Evolutionary conservation across 2,113 vertebrate genomes (phyloP), one percentile per base, ranked within the genome.

Genomic region (Psittacus erithacus): DNA sequence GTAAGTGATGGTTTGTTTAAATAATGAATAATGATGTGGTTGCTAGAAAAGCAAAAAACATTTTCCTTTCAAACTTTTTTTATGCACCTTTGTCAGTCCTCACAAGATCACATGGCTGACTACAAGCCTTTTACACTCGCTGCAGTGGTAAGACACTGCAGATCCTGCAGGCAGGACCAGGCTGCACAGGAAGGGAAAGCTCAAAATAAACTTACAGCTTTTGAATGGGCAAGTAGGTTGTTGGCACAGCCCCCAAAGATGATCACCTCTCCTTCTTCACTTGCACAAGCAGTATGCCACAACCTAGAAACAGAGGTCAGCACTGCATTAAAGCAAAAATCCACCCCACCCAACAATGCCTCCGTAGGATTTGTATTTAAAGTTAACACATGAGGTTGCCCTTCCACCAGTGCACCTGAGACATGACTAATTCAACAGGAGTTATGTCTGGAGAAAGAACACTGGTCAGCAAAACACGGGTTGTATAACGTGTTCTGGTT

Each of bases 191-290:
- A 78, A 76, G 11, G 83, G 10, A 16, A 38, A 80, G 53, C 53
- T 74, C 22, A 2, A n/a, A 57, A 25, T 27, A 35, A 79, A 98
- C 98, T 99, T 97, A 99, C 99, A 52, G 99, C 99, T 98, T 98
- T 98, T 9, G 99, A 98, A 41, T 99, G 98, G 79, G 99, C 99
- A 43, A 99, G 97, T 7, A 99, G 96, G 95, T 99, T 99, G 97
- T 99, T 99, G 95, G 99, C 99, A 80, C 99, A 99, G n/a, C 99
- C 99, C 73, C 99, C 99, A 11, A 99, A 99, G 88, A 99, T 98
- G 86, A 99, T 98, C 52, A 99, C 99, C 97, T 99, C 99, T 33
- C 99, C 99, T 88, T 99, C 99, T 19, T 98, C 98, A 28, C 99
- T 99, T 2, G 98, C 97, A 89, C 99, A 99, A 8, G 99, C 99